Evolutionary conservation across 2,797 vertebrate species (phyloP), one percentile per base, ranked within the genome.

Genomic region (Staurois parvus): DNA sequence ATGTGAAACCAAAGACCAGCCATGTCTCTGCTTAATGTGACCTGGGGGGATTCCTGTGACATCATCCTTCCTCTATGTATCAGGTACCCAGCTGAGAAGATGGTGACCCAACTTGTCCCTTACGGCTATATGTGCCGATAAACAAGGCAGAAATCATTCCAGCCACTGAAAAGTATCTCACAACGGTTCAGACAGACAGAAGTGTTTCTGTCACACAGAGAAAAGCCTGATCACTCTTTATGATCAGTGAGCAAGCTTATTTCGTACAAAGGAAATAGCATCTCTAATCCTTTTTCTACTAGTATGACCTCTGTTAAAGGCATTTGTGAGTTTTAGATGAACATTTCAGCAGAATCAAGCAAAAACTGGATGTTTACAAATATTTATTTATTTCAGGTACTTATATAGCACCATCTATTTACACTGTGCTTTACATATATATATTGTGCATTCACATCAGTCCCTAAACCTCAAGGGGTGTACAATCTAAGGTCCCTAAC

Each of bases 61-160:
- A 68, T 68, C 64, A 79, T 48, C 29, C 77, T 79, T 79, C 77
- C 67, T 80, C 5, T 30, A 28, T 72, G 29, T 80, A 80, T 80
- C 78, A 80, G 78, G 45, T 80, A 59, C 78, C 78, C 45, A 70
- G 67, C 40, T 56, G 78, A 52, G 66, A 56, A 13, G 45, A 24
- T 70, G 40, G 32, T 66, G 19, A 67, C 56, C 56, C 70, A 5
- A 40, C 29, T 24, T 66, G 45, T 80, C 66, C 67, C 78, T 68
- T 37, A 21, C 30, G 69, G 78, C 42, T 24, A 19, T 70, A 48
- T 12, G 17, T 72, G 67, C 45, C 69, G 78, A 70, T 67, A 80
- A 70, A 70, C 64, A 13, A 10, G 19, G 13, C 67, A 72, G 64
- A 24, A 19, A 30, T 48, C 12, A 45, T 40, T 21, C 17, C 40